Evolutionary conservation across 2,888 invertebrate genomes (phyloP).

Genomic region (Syrista parreyssii): DNA sequence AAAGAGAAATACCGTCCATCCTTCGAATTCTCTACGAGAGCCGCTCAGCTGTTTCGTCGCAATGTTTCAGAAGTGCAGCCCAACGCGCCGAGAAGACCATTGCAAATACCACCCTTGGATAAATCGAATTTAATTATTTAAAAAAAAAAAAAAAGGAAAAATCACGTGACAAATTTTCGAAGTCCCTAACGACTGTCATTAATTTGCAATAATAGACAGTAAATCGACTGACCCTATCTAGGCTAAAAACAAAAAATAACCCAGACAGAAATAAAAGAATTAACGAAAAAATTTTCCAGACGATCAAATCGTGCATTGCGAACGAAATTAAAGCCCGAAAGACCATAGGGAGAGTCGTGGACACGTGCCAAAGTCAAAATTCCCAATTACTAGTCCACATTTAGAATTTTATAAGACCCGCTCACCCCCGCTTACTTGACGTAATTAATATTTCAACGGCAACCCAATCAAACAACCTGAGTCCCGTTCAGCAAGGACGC

Average conservation of each 20-base stretch:
- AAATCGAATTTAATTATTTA: not conserved
- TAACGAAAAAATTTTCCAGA: not conserved
- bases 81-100: not conserved
- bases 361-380: not conserved
- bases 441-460: not conserved
- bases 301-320: not conserved
- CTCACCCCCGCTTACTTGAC: too few relatives aligned
- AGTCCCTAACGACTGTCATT: not conserved
- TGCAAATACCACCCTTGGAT: not conserved
- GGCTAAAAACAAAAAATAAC: too few relatives aligned
- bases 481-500: not conserved
- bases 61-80: not conserved
- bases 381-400: not conserved
- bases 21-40: not conserved
- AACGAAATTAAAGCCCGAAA: not conserved
- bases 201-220: too few relatives aligned
- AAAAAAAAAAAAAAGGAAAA: not conserved
- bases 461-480: not conserved
- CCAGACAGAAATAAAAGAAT: too few relatives aligned
- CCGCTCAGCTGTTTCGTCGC: not conserved
- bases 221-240: too few relatives aligned
- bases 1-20: not conserved
- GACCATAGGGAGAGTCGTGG: not conserved
- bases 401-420: not conserved
- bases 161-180: not conserved